Evolutionary conservation across 2,888 invertebrate genomes (phyloP), one percentile per base, ranked within the genome.

Genomic region (Hyles lineata): DNA sequence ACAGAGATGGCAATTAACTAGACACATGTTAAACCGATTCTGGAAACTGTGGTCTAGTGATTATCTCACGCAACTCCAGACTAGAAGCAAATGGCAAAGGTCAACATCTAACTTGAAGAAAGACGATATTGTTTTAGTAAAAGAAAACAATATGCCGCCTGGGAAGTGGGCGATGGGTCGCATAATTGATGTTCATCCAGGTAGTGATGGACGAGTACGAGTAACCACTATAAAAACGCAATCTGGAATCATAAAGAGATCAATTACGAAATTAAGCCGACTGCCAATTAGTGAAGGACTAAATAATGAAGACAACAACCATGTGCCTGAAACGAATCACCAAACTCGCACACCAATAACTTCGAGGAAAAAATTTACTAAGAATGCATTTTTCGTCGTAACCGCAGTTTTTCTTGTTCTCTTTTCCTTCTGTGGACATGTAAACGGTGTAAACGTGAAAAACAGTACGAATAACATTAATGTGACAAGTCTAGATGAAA

Each of bases 161-260:
- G 76, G 76, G 17, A 76, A 77, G 25, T 78, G 78, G 77, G 70
- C 73, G 6, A 61, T 77, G 69, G 78, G 74, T 21, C 50, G 72
- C 15, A 72, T 77, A 7, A n/a, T 35, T 7, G 74, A 76, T 6
- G 50, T 72, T 11, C 75, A 78, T 29, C 75, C 76, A 0, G 76
- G 76, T 2, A 61, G 67, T 1, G 76, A 78, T 19, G 70, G 74
- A 3, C 59, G 67, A 23, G 73, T 75, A 2, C 29, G 78, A 61
- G 78, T 76, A 0, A 75, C 76, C 7, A 72, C 77, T 2, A 9
- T 77, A 5, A 76, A 76, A 70, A 77, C 76, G 3, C 70, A 75
- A 70, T 74, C 67, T 29, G 70, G 71, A 1, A 25, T 62, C 23
- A 21, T 74, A 23, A 74, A 76, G 29, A 62, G 76, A n/a, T 76